Percentiles rank a stretch among this genome's conserved stretches.
phyloP scores from a whole-genome alignment of 2,888 invertebrate genomes.

The Drosophila planitibia region DNA sequence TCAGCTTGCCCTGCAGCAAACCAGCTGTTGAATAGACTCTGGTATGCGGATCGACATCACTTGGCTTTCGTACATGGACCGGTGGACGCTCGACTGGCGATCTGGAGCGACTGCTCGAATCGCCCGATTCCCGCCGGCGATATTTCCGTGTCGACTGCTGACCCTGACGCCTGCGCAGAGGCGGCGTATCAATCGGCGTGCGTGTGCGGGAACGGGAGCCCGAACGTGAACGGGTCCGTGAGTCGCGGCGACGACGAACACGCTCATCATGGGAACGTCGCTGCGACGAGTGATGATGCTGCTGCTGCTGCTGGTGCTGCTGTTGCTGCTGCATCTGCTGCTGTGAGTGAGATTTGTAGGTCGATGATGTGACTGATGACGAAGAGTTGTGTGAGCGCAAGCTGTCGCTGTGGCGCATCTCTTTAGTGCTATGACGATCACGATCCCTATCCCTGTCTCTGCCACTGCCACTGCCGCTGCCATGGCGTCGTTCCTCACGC shows the following conservation, averaged over 20 bases:
- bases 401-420: conserved; percentile 52
- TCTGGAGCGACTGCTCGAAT: conserved; percentile 67
- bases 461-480: conserved; percentile 30
- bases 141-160: conserved; percentile 57
- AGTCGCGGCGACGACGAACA: conserved; percentile 53
- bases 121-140: conserved; percentile 48
- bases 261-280: conserved; percentile 70
- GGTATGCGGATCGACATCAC: conserved; percentile 27
- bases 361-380: conserved; percentile 37
- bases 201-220: conserved; percentile 62
- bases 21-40: conserved; percentile 17
- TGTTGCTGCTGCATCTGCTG: conserved; percentile 20
- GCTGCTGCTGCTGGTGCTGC: not conserved
- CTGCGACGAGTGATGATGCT: conserved; percentile 18
- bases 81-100: conserved; percentile 43
- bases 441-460: conserved; percentile 39
- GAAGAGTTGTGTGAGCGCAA: conserved; percentile 46
- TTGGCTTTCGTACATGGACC: conserved; percentile 17
- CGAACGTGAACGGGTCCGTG: conserved; percentile 64
- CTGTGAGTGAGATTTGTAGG: conserved; percentile 54
- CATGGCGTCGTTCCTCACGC: conserved; percentile 46
- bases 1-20: conserved; percentile 17
- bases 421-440: conserved; percentile 44
- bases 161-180: conserved; percentile 9
- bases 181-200: conserved; percentile 44